Percentiles rank a stretch among this genome's conserved stretches.
Conservation (phyloP, 2,113 vertebrate species). For the Eulemur macaco region DNA sequence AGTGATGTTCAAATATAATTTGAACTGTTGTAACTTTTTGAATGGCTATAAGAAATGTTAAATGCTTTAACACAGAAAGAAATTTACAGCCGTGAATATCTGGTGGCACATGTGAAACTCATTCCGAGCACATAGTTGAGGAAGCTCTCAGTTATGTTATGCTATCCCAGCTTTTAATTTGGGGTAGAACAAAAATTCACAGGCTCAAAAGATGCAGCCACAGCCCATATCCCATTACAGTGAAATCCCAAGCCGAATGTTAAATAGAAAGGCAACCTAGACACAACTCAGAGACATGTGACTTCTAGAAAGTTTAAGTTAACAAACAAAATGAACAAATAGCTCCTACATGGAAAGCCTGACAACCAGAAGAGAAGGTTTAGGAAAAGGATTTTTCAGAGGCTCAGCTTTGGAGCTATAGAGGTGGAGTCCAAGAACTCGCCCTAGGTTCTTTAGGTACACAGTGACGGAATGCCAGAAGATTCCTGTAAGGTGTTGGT, state of each 20-base stretch:
- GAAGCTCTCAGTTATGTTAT: not conserved
- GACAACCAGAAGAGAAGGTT: not conserved
- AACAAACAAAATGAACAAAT: slow-evolving; percentile 58
- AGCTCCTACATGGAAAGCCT: not conserved
- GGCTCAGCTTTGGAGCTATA: slow-evolving; percentile 22
- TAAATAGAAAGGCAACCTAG: slow-evolving; percentile 48
- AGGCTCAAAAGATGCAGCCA: slow-evolving; percentile 37
- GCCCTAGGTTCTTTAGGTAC: slow-evolving; percentile 41
- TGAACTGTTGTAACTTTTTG: not conserved
- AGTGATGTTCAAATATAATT: not conserved
- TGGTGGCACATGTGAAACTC: not conserved
- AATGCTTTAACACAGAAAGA: slow-evolving; percentile 26
- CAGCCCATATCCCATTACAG: slow-evolving; percentile 52
- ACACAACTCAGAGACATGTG: slow-evolving; percentile 54
- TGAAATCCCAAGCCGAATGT: slow-evolving; percentile 48
- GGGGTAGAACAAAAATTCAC: slow-evolving; percentile 48
- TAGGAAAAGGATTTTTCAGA: slow-evolving; percentile 47
- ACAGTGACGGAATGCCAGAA: slow-evolving; percentile 56
- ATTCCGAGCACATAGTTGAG: not conserved
- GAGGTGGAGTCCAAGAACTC: slow-evolving; percentile 12
- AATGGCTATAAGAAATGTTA: not conserved
- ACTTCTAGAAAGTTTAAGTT: slow-evolving; percentile 63
- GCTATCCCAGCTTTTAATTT: slow-evolving; percentile 35
- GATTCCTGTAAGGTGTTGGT: slow-evolving; percentile 67
- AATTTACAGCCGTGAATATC: not conserved